Conservation (phyloP, 92 coral and sea anemone genomes). For the Actinernus sp. region DNA sequence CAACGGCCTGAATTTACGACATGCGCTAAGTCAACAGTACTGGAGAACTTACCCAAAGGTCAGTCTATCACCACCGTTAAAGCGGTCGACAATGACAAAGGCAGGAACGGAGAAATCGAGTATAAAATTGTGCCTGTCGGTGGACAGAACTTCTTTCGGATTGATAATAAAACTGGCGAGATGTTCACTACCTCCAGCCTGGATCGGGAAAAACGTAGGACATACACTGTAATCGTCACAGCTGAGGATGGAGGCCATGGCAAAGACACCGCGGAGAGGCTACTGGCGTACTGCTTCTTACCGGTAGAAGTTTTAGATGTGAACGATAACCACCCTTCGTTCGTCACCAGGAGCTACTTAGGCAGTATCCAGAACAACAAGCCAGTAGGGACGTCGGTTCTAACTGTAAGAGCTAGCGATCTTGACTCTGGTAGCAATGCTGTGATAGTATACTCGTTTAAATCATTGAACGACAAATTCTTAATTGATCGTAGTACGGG, state of each 20-base stretch:
- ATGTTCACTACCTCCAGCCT: slow-evolving; percentile 68
- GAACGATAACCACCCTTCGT: slow-evolving; percentile 88
- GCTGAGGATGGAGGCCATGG: slow-evolving; percentile 94
- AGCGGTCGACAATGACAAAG: slow-evolving; percentile 85
- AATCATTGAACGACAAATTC: slow-evolving; percentile 46
- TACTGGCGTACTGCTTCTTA: slow-evolving; percentile 80
- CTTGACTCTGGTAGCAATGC: slow-evolving; percentile 64
- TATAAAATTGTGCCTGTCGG: slow-evolving; percentile 64
- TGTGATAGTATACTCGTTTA: slow-evolving; percentile 40
- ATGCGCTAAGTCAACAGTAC: slow-evolving; percentile 57
- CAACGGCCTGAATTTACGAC: slow-evolving; percentile 74
- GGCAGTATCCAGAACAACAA: slow-evolving; percentile 71
- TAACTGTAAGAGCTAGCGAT: slow-evolving; percentile 84
- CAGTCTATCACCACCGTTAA: slow-evolving; percentile 47
- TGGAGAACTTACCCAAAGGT: slow-evolving; percentile 77
- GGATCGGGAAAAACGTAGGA: slow-evolving; percentile 72
- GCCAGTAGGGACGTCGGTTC: slow-evolving; percentile 45
- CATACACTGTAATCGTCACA: slow-evolving; percentile 67
- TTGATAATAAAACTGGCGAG: slow-evolving; percentile 86
- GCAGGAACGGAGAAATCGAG: slow-evolving; percentile 82
- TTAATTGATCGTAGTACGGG: slow-evolving; percentile 14
- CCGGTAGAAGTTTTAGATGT: slow-evolving; percentile 65
- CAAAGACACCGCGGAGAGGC: slow-evolving; percentile 62
- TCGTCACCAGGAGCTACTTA: slow-evolving; percentile 64
- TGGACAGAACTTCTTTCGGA: slow-evolving; percentile 61